phyloP scores from a whole-genome alignment of 2,797 vertebrate species.

The Macropodus opercularis region DNA sequence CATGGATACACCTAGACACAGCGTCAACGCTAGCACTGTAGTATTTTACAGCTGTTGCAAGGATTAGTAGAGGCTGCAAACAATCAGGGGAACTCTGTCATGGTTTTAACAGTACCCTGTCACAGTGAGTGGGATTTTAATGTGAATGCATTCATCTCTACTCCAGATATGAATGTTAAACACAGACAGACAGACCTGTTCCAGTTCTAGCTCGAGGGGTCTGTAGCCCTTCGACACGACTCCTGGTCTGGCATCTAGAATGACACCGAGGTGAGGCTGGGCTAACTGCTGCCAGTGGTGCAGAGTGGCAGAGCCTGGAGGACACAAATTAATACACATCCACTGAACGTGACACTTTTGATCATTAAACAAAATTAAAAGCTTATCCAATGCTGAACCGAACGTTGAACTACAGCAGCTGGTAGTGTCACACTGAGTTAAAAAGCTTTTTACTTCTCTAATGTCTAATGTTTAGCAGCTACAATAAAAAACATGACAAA shows the following conservation, averaged over 20 bases:
- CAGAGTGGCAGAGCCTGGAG: constrained; percentile 93
- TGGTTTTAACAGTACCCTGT: too few species aligned
- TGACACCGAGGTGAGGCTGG: constrained; percentile 96
- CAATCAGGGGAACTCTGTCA: too few species aligned
- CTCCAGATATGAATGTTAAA: too few species aligned
- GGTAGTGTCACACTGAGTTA: background rate
- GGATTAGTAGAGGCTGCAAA: too few species aligned
- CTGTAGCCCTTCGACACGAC: constrained; percentile 97
- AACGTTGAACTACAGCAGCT: background rate
- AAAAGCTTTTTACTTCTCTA: too few species aligned
- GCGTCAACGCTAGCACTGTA: background rate
- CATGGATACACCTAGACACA: constrained; percentile 90
- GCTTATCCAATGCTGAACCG: too few species aligned
- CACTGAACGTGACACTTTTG: background rate
- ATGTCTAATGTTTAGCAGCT: too few species aligned
- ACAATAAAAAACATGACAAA: too few species aligned
- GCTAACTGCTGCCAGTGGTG: constrained; percentile 99
- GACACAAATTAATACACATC: constrained; percentile 26
- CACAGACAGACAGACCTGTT: constrained; percentile 82
- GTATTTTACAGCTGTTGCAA: background rate
- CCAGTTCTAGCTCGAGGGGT: constrained; percentile 92
- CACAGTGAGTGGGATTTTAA: too few species aligned
- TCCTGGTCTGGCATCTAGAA: constrained; percentile 93
- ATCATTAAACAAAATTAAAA: too few species aligned
- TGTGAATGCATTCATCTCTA: too few species aligned